Base-by-base conservation (phyloP, 1,140 invertebrate species). In the Rhynchophorus ferrugineus region DNA sequence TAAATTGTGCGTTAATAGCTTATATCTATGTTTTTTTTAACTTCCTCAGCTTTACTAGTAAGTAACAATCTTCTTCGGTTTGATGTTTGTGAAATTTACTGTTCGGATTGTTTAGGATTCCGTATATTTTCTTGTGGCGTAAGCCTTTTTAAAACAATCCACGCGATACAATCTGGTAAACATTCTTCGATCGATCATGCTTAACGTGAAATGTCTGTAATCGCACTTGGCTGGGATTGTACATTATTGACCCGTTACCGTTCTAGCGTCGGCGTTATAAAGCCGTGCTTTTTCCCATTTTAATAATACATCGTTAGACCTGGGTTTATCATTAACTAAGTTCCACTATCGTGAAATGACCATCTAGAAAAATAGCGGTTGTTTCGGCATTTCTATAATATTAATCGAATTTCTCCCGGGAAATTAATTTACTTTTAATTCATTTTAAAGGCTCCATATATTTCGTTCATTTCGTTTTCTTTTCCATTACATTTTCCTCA, bases 231-330 rank as follows among this genome's bases (percentile, higher is more conserved):
- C 36, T 37, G 43, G 44, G 54, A 51, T 51, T 56, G 54, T 52
- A 55, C 53, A 55, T 54, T 48, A 46, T 46, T 54, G 51, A 54
- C 57, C 57, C 52, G 52, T 58, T 14, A 17, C 18, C 42, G 43
- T 17, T 13, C 21, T 49, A 34, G 53, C 46, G 41, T 38, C 37
- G n/a, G 37, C 37, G 37, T 38, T 13, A 38, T 38, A 14, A 14
- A 6, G 13, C 5, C 37, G 46, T 35, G 35, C 13, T 11, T 38
- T 3, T 51, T 51, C 17, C 21, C 21, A 6, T 9, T 17, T 22
- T 39, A 36, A 34, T 22, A 18, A 33, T 19, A 38, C 7, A 2
- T 48, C 21, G 13, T 18, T 44, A 54, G 51, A 54, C 44, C 51
- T 54, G 44, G 51, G 42, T 22, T 54, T 54, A 54, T 22, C 13